phyloP scores from a whole-genome alignment of 2,113 vertebrate genomes.

The Platichthys flesus region DNA sequence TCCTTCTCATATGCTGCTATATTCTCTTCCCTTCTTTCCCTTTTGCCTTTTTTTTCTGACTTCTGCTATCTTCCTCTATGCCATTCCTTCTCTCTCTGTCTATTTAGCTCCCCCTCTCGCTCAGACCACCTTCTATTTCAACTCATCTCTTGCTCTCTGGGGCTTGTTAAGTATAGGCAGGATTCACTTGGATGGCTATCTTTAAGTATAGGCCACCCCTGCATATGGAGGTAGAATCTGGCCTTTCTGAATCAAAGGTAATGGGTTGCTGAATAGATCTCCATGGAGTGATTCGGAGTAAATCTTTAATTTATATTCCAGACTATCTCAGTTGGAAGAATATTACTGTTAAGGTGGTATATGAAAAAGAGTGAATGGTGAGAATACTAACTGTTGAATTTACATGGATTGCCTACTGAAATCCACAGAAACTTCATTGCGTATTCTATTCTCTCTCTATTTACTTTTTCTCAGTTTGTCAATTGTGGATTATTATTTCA shows the following conservation, averaged over 20 bases:
- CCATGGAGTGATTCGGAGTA: constrained; percentile 57
- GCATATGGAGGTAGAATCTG: constrained; percentile 58
- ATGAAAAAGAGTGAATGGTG: constrained; percentile 7
- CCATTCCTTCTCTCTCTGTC: neutral
- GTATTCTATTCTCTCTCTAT: neutral
- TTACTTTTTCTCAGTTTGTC: too few relatives aligned
- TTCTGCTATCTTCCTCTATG: neutral
- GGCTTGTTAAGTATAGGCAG: constrained; percentile 44
- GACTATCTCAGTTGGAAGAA: constrained; percentile 38
- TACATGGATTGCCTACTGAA: constrained; percentile 4
- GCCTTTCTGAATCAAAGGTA: constrained; percentile 52
- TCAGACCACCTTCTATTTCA: constrained; percentile 36
- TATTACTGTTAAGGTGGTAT: constrained; percentile 36
- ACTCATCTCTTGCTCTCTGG: constrained; percentile 36
- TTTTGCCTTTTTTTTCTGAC: neutral
- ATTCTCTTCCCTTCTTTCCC: neutral
- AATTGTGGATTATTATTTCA: too few relatives aligned
- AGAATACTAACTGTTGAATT: constrained; percentile 12
- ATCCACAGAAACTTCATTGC: neutral
- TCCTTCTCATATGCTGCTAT: constrained; percentile 14
- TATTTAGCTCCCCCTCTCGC: neutral
- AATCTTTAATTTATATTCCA: constrained; percentile 66
- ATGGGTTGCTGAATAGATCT: constrained; percentile 62
- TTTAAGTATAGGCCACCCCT: constrained; percentile 44
- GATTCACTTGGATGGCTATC: constrained; percentile 61